phyloP scores from a whole-genome alignment of 2,888 invertebrate genomes.

The Baccha elongata region DNA sequence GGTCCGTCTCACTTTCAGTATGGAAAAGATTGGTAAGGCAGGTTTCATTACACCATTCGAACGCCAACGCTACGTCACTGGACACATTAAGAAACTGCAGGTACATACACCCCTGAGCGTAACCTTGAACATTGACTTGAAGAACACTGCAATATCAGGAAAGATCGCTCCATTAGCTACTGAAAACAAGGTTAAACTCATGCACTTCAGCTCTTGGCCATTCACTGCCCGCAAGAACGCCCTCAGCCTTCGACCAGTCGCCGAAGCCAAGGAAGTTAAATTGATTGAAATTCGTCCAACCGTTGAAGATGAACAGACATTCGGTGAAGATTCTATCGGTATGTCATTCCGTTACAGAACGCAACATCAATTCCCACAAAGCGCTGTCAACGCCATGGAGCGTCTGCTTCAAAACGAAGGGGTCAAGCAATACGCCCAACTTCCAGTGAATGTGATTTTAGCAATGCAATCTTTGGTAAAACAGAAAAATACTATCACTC shows the following conservation, averaged over 20 bases:
- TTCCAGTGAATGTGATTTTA: conserved; percentile 48
- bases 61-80: conserved; percentile 84
- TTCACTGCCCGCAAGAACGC: conserved; percentile 86
- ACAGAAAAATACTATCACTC: conserved; percentile 30
- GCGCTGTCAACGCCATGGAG: conserved; percentile 78
- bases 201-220: conserved; percentile 86
- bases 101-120: conserved; percentile 84
- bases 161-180: conserved; percentile 82
- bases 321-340: conserved; percentile 84
- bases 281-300: conserved; percentile 81
- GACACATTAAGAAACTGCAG: conserved; percentile 85
- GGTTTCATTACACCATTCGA: conserved; percentile 87
- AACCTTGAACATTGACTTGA: conserved; percentile 83
- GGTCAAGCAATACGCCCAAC: conserved; percentile 41
- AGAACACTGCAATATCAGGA: conserved; percentile 82
- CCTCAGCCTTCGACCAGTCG: conserved; percentile 83
- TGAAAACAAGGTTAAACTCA: conserved; percentile 82
- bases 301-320: conserved; percentile 79
- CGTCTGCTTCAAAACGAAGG: conserved; percentile 60
- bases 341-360: conserved; percentile 84
- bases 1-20: conserved; percentile 83
- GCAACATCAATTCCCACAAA: conserved; percentile 82
- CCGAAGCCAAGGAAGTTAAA: conserved; percentile 82
- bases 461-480: conserved; percentile 59
- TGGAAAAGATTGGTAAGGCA: conserved; percentile 85